Base-by-base conservation (phyloP, 2,888 invertebrate genomes). In the Caenorhabditis sinica region DNA sequence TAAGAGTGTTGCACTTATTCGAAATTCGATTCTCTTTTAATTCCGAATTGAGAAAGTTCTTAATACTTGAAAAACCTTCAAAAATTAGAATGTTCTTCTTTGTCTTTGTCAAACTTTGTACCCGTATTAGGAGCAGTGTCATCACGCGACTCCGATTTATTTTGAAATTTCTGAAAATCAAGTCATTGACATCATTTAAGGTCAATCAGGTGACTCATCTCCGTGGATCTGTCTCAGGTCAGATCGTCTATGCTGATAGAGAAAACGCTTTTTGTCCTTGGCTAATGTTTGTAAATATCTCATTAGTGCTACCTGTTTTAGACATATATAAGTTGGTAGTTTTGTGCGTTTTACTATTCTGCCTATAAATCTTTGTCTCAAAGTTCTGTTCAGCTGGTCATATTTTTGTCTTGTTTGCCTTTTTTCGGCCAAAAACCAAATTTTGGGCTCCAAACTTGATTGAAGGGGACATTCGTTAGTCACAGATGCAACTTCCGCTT, bases 131-230 rank as follows among this genome's bases (percentile, higher is more conserved):
- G 13, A 51, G 20, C 28, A 28, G 25, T 65, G 15, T 40, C 40
- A 30, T 6, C 68, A 69, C 69, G 69, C 56, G 69, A 23, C 36
- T 40, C 4, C 0, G 33, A 30, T 20, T 15, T 69, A 36, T 56
- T 69, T 69, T 69, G 56, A 56, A 40, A 69, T 49, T 40, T 69
- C 69, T 69, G 69, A 69, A 51, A 69, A 30, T 68, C 20, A 33
- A 49, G 20, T 25, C 30, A 23, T 68, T 69, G 69, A 69, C 69
- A 69, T 69, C 69, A 69, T 53, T 40, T 56, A 36, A 69, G 51
- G 56, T 53, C 51, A 68, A 56, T 56, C 40, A 56, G 8, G 40
- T 69, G 69, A 53, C 40, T 69, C 69, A 69, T 69, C 36, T 68
- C 53, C 68, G 36, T 56, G 56, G 69, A 69, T 69, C 20, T 40